Base-by-base conservation (phyloP, 2,888 invertebrate genomes). In the Ochropleura leucogaster region DNA sequence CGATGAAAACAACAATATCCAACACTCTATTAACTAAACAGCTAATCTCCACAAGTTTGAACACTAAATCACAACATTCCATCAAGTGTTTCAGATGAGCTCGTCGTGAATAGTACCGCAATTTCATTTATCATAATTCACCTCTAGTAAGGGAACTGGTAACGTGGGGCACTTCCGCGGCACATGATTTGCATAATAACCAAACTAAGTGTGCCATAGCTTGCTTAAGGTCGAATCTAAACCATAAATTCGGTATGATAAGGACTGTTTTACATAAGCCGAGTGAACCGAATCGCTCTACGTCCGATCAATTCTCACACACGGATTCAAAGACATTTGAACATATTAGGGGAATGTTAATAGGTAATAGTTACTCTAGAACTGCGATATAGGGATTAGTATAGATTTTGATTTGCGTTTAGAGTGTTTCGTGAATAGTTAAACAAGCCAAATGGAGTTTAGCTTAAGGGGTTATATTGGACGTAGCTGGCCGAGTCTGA, bases 181-280 rank as follows among this genome's bases (percentile, higher is more conserved):
- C 91, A 90, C 93, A 93, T 92, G 93, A 95, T 96, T 95, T 95
- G 93, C 95, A 96, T 95, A 95, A 94, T 95, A 94, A 94, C 94
- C 85, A 87, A 92, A 93, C 92, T 93, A 91, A 93, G 92, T 92
- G 89, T 91, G 90, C 91, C 85, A 87, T 85, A 89, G 89, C 85
- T 85, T 80, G 77, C 74, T 76, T 84, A 81, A 85, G 73, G 65
- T 84, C 80, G 82, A 92, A 90, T 91, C 89, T 89, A 76, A 87
- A 90, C 92, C 91, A 82, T 94, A 92, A 88, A 86, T 76, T 86
- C 71, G 66, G 77, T 74, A 57, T 30, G 44, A 83, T 91, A 93
- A 89, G 87, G 85, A 71, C 85, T 79, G 83, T 88, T 92, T 92
- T 91, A 80, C 82, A 87, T 91, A 89, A 89, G 82, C 82, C 73